Percentiles rank a stretch among this genome's conserved stretches.
Evolutionary conservation across 2,113 vertebrate species (phyloP).

Genomic region (Butastur rufipennis): DNA sequence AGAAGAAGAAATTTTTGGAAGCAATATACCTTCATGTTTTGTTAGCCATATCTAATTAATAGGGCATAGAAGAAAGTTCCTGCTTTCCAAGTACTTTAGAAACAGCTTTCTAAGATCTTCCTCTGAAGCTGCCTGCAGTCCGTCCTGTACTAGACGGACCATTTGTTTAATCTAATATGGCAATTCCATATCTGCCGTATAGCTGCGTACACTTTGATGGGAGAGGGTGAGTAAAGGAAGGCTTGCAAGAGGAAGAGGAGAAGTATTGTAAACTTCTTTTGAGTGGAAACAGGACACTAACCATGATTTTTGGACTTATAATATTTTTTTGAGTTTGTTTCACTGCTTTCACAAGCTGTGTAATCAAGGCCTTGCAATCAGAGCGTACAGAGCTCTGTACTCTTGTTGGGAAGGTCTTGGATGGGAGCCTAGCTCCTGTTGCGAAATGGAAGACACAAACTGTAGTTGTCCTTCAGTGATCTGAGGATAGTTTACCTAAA

Average conservation of each 20-base stretch:
- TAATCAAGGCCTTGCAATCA: neutral
- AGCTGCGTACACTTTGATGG: neutral
- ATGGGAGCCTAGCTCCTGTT: neutral
- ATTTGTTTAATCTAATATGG: neutral
- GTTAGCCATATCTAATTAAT: neutral
- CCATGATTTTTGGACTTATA: neutral
- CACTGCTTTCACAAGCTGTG: neutral
- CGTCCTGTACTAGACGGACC: neutral
- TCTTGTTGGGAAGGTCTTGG: neutral
- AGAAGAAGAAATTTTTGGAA: neutral
- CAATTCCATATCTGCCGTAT: neutral
- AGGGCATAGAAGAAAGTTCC: neutral
- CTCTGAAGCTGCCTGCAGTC: neutral
- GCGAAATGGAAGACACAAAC: neutral
- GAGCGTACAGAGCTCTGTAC: neutral
- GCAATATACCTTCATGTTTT: neutral
- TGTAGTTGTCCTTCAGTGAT: neutral
- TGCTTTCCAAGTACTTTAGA: neutral
- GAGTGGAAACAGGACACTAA: neutral
- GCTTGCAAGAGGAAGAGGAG: neutral
- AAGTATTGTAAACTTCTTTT: neutral
- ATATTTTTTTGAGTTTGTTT: neutral
- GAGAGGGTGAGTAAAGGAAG: neutral
- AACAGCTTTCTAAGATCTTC: neutral
- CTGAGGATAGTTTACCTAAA: neutral